Conservation (phyloP, 2,888 invertebrate genomes). For the Patella depressa region DNA sequence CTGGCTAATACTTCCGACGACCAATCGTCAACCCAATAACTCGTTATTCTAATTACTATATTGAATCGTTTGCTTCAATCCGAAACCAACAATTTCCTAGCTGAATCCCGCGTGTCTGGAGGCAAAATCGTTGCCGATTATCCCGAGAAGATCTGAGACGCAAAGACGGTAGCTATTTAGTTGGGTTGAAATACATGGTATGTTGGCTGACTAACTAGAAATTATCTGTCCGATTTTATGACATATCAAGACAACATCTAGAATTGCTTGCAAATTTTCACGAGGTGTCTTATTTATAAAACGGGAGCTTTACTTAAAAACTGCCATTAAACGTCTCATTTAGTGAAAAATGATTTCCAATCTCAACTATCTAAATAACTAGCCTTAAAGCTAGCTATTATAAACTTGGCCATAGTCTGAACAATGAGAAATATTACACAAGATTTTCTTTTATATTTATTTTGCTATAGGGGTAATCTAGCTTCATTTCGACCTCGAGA, state of each 20-base stretch:
- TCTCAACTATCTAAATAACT: not conserved
- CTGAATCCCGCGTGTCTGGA: slow-evolving; percentile 2
- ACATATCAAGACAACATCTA: slow-evolving; percentile 9
- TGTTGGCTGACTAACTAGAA: not conserved
- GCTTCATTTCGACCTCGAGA: too few species aligned
- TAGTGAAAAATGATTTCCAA: slow-evolving; percentile 2
- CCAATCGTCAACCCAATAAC: not conserved
- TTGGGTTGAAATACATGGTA: too few species aligned
- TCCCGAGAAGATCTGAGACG: not conserved
- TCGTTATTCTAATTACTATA: slow-evolving; percentile 24
- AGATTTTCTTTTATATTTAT: too few species aligned
- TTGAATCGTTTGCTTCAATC: slow-evolving; percentile 25
- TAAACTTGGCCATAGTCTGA: too few species aligned
- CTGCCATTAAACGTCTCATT: slow-evolving; percentile 2
- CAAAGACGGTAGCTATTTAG: too few species aligned
- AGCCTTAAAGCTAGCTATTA: too few species aligned
- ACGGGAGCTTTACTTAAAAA: not conserved
- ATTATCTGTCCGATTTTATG: not conserved
- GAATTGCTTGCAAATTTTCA: slow-evolving; percentile 7
- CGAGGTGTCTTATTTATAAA: not conserved
- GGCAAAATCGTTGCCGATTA: slow-evolving; percentile 18
- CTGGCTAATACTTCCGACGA: slow-evolving; percentile 10
- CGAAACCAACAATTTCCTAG: slow-evolving; percentile 24
- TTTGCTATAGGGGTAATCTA: too few species aligned
- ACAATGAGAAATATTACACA: too few species aligned